phyloP scores from a whole-genome alignment of 53 echinoderm and acorn worm species.

The Paelopatides confundens region DNA sequence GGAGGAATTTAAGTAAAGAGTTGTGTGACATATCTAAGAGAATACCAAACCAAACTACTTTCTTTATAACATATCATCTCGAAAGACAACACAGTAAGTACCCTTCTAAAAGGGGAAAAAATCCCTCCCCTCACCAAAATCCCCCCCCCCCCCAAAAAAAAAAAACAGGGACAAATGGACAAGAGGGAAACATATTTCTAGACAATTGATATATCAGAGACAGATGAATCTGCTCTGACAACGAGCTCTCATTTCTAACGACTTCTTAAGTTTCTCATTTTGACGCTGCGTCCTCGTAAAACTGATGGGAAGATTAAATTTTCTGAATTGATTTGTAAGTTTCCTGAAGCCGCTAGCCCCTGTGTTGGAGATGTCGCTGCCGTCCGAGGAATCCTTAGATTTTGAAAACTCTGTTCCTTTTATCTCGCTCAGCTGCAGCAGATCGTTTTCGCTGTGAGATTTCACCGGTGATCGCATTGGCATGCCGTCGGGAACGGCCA shows the following conservation, averaged over 20 bases:
- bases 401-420: conserved; percentile 11
- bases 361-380: conserved; percentile 46
- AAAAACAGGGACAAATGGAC: not conserved
- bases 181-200: not conserved
- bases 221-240: conserved; percentile 93
- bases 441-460: conserved; percentile 98
- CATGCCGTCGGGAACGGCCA: not conserved
- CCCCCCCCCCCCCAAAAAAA: too few species aligned
- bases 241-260: conserved; percentile 80
- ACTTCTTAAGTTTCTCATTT: conserved; percentile 79
- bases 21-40: not conserved
- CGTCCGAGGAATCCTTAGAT: conserved; percentile 28
- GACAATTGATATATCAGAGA: conserved; percentile 55
- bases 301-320: conserved; percentile 63
- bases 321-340: conserved; percentile 75
- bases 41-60: not conserved
- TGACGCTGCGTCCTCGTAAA: conserved; percentile 73
- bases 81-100: not conserved
- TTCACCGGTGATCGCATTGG: conserved; percentile 70
- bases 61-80: not conserved
- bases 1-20: too few species aligned
- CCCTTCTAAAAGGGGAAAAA: not conserved
- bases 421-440: conserved; percentile 65
- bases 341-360: conserved; percentile 53
- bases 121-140: too few species aligned